A percentile compares a stretch with the other conserved stretches of the same genome.
These are phyloP conservation scores for Rhopalosiphum maidis DNA, from an alignment of 1,140 invertebrate species.

Conservation along the genomic window DNA sequence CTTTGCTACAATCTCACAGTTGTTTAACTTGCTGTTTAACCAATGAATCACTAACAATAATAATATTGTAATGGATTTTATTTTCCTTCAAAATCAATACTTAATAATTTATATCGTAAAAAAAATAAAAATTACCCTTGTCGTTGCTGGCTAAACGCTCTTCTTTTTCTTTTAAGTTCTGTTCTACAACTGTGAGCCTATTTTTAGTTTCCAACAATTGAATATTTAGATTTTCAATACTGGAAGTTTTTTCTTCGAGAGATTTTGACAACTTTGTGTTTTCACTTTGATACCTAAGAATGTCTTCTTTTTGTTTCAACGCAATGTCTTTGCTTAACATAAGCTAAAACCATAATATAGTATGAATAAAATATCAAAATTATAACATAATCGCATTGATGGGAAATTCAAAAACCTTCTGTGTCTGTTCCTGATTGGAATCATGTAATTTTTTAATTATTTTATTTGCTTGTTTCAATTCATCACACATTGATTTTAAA, in stretches of 20 bases:
- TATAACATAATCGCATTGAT: background rate
- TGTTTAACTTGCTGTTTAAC: conserved; percentile 53
- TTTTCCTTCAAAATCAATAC: background rate
- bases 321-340: conserved; percentile 48
- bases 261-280: conserved; percentile 13
- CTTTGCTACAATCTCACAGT: conserved; percentile 50
- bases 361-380: background rate
- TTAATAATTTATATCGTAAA: background rate
- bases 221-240: conserved; percentile 7
- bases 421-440: conserved; percentile 43
- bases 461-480: conserved; percentile 54
- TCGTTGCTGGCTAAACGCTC: conserved; percentile 45
- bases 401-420: conserved; percentile 23
- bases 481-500: conserved; percentile 42
- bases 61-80: background rate
- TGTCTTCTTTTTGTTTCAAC: conserved; percentile 47
- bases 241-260: conserved; percentile 26
- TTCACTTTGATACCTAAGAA: conserved; percentile 34
- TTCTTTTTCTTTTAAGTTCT: conserved; percentile 53
- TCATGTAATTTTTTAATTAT: conserved; percentile 55
- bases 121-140: conserved; percentile 32
- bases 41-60: conserved; percentile 34
- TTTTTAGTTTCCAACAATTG: conserved; percentile 36
- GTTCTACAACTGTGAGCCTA: background rate
- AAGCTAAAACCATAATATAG: conserved; percentile 20